Base-by-base conservation (phyloP, 2,888 invertebrate genomes). In the Malthinus seriepunctatus region DNA sequence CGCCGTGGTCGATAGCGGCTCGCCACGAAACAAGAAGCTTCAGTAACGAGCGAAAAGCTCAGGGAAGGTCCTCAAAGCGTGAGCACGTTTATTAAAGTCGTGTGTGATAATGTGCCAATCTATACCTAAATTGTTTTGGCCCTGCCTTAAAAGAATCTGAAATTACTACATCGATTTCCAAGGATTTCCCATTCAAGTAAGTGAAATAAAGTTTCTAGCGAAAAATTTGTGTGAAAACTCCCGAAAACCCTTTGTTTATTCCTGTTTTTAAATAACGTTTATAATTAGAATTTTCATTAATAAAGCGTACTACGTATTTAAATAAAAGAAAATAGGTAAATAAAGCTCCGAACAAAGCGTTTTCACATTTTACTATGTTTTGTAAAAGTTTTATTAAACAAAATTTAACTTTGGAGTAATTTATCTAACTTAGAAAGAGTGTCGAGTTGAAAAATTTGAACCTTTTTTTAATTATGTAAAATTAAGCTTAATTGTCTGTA, bases 1-100 rank as follows among this genome's bases (percentile, higher is more conserved):
- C 71, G 67, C 63, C 69, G 65, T 69, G 72, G 73, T 73, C 72
- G 73, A 72, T 72, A 72, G 69, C 68, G 66, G 65, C 64, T 62
- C 63, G 57, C 56, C 66, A 66, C 60, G 66, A 67, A 64, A 64
- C 66, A 65, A 63, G 63, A 65, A 63, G 63, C 67, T 70, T 70
- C 69, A 71, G 71, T 71, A 64, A 67, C 67, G 67, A 70, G 69
- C 65, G 68, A 69, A 68, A 70, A 70, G 70, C 70, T 71, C 67
- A 54, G 62, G 65, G 62, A 66, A 55, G 63, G 68, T 67, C 68
- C 64, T 56, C 62, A 65, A 64, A 65, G 59, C 62, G 62, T 55
- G 56, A 55, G 51, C 56, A 50, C 63, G 65, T 65, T 56, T 50
- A 63, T 65, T 53, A 56, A 54, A 62, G 56, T 68, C 66, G 67